Percentiles rank a stretch among this genome's conserved stretches.
Evolutionary conservation across 2,888 invertebrate species (phyloP).

Genomic region (Oegoconia quadripuncta): DNA sequence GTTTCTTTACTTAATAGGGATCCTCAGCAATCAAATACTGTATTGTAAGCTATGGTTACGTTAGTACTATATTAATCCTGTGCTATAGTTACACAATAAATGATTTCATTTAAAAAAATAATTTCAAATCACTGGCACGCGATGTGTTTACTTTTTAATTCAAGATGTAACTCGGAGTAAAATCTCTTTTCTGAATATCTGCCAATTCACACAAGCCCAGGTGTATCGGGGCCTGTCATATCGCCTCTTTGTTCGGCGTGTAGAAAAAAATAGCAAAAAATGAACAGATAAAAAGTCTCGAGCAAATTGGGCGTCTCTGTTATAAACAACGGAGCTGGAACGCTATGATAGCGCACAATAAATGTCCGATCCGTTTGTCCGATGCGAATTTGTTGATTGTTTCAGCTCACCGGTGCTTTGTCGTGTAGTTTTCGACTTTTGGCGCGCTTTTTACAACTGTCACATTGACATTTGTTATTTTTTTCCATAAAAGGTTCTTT

Average conservation of each 20-base stretch:
- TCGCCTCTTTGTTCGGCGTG: conserved; percentile 66
- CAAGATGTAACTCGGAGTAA: too few relatives aligned
- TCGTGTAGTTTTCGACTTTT: conserved; percentile 71
- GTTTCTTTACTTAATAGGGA: too few relatives aligned
- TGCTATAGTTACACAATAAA: too few relatives aligned
- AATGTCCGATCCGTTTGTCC: conserved; percentile 70
- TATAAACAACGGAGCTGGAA: conserved; percentile 77
- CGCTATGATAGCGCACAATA: conserved; percentile 74
- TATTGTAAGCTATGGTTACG: too few relatives aligned
- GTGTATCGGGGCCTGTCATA: conserved; percentile 74
- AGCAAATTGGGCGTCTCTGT: conserved; percentile 78
- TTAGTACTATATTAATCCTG: too few relatives aligned
- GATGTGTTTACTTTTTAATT: too few relatives aligned
- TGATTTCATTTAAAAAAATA: too few relatives aligned
- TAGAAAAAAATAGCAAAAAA: conserved; percentile 59
- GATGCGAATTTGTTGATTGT: conserved; percentile 72
- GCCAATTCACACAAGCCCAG: too few relatives aligned
- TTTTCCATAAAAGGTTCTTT: conserved; percentile 31
- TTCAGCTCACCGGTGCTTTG: conserved; percentile 58
- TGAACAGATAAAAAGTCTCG: conserved; percentile 68
- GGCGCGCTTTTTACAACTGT: conserved; percentile 54
- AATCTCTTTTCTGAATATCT: too few relatives aligned
- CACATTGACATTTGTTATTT: conserved; percentile 41
- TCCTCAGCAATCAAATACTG: too few relatives aligned
- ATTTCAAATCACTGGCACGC: too few relatives aligned